A percentile compares a stretch with the other conserved stretches of the same genome.
Conservation (phyloP, 1,140 invertebrate species). For the Brachystomella parvula region DNA sequence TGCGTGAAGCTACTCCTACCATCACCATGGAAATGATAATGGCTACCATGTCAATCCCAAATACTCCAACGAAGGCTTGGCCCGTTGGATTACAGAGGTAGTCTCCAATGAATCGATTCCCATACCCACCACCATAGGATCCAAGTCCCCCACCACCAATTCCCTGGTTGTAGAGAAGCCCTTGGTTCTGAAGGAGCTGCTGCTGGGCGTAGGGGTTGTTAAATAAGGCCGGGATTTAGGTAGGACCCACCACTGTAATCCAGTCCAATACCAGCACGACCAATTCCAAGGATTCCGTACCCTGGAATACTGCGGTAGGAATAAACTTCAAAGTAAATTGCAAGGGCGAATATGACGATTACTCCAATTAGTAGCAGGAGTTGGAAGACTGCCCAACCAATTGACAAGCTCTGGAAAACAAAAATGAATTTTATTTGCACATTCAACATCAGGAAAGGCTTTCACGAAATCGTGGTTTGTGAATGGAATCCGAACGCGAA, state of each 20-base stretch:
- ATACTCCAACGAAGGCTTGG: conserved; percentile 20
- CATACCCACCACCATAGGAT: not conserved
- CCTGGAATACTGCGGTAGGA: conserved; percentile 1
- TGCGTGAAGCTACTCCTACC: conserved; percentile 11
- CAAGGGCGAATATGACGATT: conserved; percentile 6
- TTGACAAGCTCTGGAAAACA: conserved; percentile 6
- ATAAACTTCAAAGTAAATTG: conserved; percentile 15
- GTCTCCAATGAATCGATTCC: conserved; percentile 16
- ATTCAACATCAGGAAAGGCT: too few species aligned
- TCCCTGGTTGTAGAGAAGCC: not conserved
- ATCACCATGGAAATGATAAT: conserved; percentile 18
- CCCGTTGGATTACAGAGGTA: conserved; percentile 22
- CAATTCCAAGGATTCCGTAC: not conserved
- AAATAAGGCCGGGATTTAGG: not conserved
- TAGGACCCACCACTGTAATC: not conserved
- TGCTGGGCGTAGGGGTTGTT: not conserved
- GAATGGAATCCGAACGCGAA: not conserved
- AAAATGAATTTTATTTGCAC: not conserved
- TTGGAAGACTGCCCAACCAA: conserved; percentile 13
- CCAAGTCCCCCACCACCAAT: not conserved
- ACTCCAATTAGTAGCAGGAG: conserved; percentile 4
- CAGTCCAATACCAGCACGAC: not conserved
- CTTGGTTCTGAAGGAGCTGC: conserved; percentile 6
- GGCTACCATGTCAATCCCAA: conserved; percentile 21
- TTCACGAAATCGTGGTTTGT: not conserved